Percentiles rank a stretch among this genome's conserved stretches.
Evolutionary conservation across 1,140 invertebrate genomes (phyloP).

Genomic region (Nasonia vitripennis): DNA sequence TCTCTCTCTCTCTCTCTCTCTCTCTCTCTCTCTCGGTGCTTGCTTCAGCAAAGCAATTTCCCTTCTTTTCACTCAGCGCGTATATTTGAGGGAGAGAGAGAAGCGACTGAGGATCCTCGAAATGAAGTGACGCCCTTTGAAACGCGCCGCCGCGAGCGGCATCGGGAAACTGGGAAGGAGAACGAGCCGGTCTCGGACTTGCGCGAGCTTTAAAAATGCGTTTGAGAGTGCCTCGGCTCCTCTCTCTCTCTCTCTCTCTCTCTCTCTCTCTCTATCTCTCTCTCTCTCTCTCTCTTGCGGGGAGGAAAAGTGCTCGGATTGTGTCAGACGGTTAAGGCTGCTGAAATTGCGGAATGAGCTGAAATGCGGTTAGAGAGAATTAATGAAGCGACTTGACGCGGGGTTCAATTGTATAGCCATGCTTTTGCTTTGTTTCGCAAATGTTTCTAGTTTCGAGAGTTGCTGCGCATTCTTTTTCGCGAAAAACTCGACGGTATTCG

Average conservation of each 20-base stretch:
- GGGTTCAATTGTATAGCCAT: background rate
- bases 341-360: background rate
- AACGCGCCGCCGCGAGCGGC: constrained; percentile 7
- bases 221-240: background rate
- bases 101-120: background rate
- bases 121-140: constrained; percentile 46
- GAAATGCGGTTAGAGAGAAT: background rate
- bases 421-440: background rate
- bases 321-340: background rate
- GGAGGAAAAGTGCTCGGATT: background rate
- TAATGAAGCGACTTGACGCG: background rate
- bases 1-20: background rate
- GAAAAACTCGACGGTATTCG: background rate
- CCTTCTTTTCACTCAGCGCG: background rate
- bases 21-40: background rate
- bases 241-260: background rate
- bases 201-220: background rate
- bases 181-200: background rate
- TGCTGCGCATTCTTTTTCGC: no score
- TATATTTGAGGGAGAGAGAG: background rate
- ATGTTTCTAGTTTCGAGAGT: background rate
- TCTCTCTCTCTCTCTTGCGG: background rate
- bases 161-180: constrained; percentile 2
- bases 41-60: constrained; percentile 41
- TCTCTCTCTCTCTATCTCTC: background rate